Conservation (phyloP, 2,797 vertebrate genomes). For the Alfaro cultratus region DNA sequence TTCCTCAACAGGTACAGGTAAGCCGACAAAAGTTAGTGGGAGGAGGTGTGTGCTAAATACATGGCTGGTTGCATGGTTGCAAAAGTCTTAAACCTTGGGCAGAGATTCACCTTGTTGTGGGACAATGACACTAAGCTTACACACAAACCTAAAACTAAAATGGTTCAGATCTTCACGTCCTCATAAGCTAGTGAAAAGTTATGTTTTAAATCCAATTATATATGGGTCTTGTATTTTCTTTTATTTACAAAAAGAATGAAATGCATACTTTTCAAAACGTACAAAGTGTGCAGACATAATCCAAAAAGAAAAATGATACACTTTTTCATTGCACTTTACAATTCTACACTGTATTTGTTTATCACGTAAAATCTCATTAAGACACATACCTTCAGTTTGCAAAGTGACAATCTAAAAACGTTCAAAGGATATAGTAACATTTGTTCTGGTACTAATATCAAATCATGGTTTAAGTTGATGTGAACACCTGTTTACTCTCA, state of each 20-base stretch:
- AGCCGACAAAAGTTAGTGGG: neutral
- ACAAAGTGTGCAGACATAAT: neutral
- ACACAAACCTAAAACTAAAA: neutral
- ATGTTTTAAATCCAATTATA: neutral
- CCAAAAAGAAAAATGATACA: neutral
- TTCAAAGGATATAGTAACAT: neutral
- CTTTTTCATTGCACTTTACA: neutral
- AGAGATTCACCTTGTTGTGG: neutral
- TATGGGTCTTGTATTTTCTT: neutral
- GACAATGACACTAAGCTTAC: neutral
- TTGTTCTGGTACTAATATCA: neutral
- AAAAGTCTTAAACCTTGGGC: neutral
- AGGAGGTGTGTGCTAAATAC: neutral
- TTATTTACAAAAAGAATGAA: neutral
- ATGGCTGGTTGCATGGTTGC: neutral
- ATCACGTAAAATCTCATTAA: neutral
- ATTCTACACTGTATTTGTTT: neutral
- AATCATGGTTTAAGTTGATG: constrained; percentile 15
- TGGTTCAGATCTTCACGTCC: neutral
- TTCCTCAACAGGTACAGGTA: neutral
- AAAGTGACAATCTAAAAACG: neutral
- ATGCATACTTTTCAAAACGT: neutral
- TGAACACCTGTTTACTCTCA: constrained; percentile 27
- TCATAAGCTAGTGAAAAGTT: neutral
- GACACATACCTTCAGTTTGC: neutral